Evolutionary conservation across 1,140 invertebrate genomes (phyloP), one percentile per base, ranked within the genome.

Genomic region (Caerostris darwini): DNA sequence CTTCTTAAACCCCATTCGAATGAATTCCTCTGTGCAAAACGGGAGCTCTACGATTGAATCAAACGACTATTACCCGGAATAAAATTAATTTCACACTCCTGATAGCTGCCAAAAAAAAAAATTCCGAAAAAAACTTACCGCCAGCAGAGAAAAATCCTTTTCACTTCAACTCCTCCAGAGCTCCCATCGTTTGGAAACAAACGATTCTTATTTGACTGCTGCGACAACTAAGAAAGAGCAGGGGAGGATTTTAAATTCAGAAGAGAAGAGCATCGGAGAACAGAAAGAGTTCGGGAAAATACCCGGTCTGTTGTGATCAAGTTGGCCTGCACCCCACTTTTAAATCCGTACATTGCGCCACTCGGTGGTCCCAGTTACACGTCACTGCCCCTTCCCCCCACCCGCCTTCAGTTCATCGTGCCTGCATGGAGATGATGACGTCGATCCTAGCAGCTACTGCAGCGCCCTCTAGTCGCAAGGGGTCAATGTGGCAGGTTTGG

Each of bases 321-420:
- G 69, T 53, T 69, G 61, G 14, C 90, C 85, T n/a, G 69, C 71
- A 92, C 81, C 81, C 90, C 54, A 92, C 90, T 92, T 92, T 92
- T 92, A 92, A 92, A 92, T 92, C 90, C 90, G 90, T 77, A 92
- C 90, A 92, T 92, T 92, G 90, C 90, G 90, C 90, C 90, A 92
- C 90, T 92, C 90, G 77, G 82, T 81, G 59, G 56, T 81, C 89
- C 69, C 89, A 57, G 17, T 81, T 90, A 71, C 87, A 77, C 71
- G 71, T 77, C 71, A 77, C 53, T 85, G 50, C 88, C 57, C 81
- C 82, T 85, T 14, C 77, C 67, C 88, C 34, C 34, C 90, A 64
- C 90, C 59, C 58, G 19, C 56, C 34, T 34, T 34, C 34, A 87
- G 19, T 10, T 87, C 59, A 81, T 58, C 90, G 56, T 82, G 90